A percentile compares a stretch with the other conserved stretches of the same genome.
Conservation (phyloP, 2,113 vertebrate species). For the Bubo blakistoni region DNA sequence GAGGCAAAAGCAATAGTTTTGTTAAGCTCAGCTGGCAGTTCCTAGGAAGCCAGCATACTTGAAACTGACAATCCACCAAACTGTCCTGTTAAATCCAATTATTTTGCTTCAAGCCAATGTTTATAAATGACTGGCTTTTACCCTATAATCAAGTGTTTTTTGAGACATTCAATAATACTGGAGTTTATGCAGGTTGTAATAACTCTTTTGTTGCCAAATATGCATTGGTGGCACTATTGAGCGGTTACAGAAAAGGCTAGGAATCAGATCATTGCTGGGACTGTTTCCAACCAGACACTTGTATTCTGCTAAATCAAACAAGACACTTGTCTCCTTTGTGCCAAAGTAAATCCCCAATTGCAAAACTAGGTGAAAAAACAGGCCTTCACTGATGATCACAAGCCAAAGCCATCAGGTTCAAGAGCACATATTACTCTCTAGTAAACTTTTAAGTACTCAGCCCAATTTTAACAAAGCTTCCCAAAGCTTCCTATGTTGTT, state of each 20-base stretch:
- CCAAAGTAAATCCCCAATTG: neutral
- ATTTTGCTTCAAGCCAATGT: neutral
- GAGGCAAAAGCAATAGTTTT: neutral
- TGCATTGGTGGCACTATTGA: neutral
- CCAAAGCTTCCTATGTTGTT: neutral
- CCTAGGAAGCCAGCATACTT: neutral
- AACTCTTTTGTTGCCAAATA: neutral
- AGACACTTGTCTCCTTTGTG: neutral
- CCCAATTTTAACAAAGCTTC: neutral
- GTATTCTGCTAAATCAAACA: neutral
- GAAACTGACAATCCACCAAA: neutral
- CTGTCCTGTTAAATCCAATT: neutral
- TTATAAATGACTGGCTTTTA: neutral
- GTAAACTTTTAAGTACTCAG: neutral
- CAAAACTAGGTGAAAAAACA: constrained; percentile 8
- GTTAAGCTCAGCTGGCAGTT: neutral
- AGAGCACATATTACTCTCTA: neutral
- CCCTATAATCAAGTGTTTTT: neutral
- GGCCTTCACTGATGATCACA: neutral
- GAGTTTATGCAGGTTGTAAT: neutral
- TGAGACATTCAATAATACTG: neutral
- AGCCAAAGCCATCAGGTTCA: neutral
- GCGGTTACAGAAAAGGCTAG: neutral
- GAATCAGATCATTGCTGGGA: neutral
- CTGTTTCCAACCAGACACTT: neutral